phyloP scores from a whole-genome alignment of 1,140 invertebrate genomes.

The Rhyzopertha dominica region DNA sequence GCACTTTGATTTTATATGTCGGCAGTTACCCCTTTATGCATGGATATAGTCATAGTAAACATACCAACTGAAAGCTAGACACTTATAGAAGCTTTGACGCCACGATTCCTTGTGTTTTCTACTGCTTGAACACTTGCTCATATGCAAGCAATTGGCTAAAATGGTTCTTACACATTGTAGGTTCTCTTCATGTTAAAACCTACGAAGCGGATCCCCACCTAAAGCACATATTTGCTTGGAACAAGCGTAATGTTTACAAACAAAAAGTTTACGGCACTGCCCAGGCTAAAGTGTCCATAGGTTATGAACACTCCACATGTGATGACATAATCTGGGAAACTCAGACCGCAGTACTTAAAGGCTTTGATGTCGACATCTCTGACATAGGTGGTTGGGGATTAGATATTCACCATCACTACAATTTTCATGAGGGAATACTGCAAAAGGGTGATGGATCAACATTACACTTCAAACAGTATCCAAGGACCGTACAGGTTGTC shows the following conservation, averaged over 20 bases:
- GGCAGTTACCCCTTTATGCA: too few species aligned
- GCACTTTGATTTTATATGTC: too few species aligned
- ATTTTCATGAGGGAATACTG: conserved; percentile 93
- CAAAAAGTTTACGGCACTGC: conserved; percentile 91
- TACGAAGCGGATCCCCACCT: conserved; percentile 95
- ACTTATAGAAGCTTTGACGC: too few species aligned
- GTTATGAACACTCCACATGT: conserved; percentile 91
- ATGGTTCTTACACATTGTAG: too few species aligned
- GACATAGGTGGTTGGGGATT: conserved; percentile 97
- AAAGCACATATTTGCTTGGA: conserved; percentile 94
- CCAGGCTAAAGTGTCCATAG: conserved; percentile 81
- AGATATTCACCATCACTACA: conserved; percentile 97
- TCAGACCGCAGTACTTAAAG: conserved; percentile 86
- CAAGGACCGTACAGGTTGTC: conserved; percentile 81
- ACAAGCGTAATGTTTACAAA: conserved; percentile 94
- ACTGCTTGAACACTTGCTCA: too few species aligned
- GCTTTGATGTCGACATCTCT: conserved; percentile 96
- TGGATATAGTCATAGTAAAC: too few species aligned
- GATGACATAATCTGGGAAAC: conserved; percentile 86
- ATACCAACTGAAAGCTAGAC: too few species aligned
- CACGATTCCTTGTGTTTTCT: too few species aligned
- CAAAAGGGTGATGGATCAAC: conserved; percentile 95
- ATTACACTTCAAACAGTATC: conserved; percentile 88
- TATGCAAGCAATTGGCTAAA: too few species aligned
- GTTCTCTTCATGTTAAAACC: conserved; percentile 81